Evolutionary conservation across 2,113 vertebrate species (phyloP), one percentile per base, ranked within the genome.

Genomic region (Anseranas semipalmata): DNA sequence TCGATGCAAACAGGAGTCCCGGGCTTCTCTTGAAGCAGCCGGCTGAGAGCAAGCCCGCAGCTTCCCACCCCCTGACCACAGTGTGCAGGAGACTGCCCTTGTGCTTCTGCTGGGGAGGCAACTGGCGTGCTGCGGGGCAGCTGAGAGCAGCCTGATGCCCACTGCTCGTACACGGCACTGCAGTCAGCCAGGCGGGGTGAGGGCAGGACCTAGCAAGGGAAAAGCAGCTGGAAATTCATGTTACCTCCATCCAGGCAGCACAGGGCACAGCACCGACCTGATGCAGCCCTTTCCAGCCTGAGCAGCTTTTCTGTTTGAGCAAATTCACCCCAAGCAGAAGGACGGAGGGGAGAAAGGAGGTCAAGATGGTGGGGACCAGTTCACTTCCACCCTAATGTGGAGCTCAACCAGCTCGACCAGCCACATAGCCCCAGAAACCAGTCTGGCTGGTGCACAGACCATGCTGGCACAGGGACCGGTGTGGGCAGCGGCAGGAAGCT

Each of bases 381-480:
- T 84, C 19, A 3, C 10, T 48, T 56, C 46, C 58, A 37, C 10
- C 22, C 39, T 37, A 17, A 5, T 3, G 1, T 6, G 19, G 55
- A 37, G 24, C 66, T 60, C 58, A 35, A 35, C 58, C 3, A 6
- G 58, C n/a, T 35, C 22, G 58, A n/a, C 58, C 11, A 17, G 41
- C 12, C 59, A 32, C 56, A 75, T 0, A 71, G 19, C 7, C 82
- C 9, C 25, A 20, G 30, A 45, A 56, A 28, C 16, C 12, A 2
- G 5, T 2, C 14, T 70, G 48, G 74, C 50, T 48, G 2, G 7
- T 2, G 32, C 11, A 4, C 2, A 43, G 50, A 41, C 37, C 10
- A 46, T 28, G 27, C 21, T 12, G 63, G 41, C 0, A 0, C 18
- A 0, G 4, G 55, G 24, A 22, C 28, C 3, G 43, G 3, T 1